Base-by-base conservation (phyloP, 2,888 invertebrate genomes). In the Aethes cnicana region DNA sequence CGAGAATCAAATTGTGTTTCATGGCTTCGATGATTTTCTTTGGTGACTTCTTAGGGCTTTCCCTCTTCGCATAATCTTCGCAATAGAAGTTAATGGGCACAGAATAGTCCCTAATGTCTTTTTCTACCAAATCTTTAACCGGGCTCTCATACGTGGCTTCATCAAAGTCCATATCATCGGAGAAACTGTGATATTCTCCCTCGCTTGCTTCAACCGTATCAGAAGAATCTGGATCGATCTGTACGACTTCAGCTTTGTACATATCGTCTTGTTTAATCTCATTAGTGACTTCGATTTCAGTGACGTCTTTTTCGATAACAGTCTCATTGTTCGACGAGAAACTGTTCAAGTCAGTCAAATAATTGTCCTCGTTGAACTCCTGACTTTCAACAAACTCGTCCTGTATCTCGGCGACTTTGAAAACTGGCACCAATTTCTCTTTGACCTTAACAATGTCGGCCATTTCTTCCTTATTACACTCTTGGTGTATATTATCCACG, bases 161-260 rank as follows among this genome's bases (percentile, higher is more conserved):
- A 49, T 81, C 87, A 8, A 82, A 80, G 54, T 83, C 75, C 57
- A 76, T 63, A 12, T 77, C 81, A 3, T 85, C 87, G 32, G 75
- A 76, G 37, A 90, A 90, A 55, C 89, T 90, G n/a, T 83, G 83
- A 57, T 90, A 90, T 60, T 86, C 88, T 0, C 90, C 90, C 66
- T 84, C 84, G n/a, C 58, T 61, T 0, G 79, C 69, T 9, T 80
- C 78, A 11, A 69, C 64, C 20, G 60, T 65, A 17, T 73, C 68
- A 1, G 57, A 46, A 33, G 73, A 72, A 6, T 54, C 58, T 1
- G 49, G 16, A 28, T 67, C 67, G 14, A 66, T 47, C 18, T 49
- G 54, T 0, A 59, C 66, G 30, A 53, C 56, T 50, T 74, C 70
- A 3, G 74, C 77, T 59, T 66, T 68, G 28, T 62, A 68, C 6